Conservation (phyloP, 2,888 invertebrate genomes). For the Venusia cambrica region DNA sequence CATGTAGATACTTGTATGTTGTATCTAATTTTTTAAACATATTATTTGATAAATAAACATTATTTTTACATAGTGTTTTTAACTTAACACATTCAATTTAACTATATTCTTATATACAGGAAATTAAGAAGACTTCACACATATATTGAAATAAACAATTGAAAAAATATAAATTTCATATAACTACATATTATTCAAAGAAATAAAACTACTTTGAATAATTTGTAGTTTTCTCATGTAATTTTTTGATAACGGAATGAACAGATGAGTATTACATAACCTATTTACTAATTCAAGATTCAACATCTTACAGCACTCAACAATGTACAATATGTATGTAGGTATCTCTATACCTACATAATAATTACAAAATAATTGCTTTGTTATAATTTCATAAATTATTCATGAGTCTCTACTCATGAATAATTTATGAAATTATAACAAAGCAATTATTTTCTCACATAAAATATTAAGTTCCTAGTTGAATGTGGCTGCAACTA, state of each 20-base stretch:
- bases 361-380: constrained; percentile 1
- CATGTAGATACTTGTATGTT: constrained; percentile 26
- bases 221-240: too few relatives aligned
- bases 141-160: not conserved
- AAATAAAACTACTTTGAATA: too few relatives aligned
- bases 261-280: constrained; percentile 23
- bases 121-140: constrained; percentile 7
- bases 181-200: constrained; percentile 3
- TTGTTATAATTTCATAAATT: constrained; percentile 1
- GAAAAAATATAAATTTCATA: not conserved
- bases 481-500: too few relatives aligned
- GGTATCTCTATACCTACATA: too few relatives aligned
- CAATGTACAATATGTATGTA: too few relatives aligned
- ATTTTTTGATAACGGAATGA: constrained; percentile 26
- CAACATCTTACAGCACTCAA: too few relatives aligned
- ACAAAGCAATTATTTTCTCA: not conserved
- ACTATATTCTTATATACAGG: constrained; percentile 25
- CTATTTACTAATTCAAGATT: too few relatives aligned
- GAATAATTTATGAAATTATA: not conserved
- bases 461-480: too few relatives aligned
- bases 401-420: too few relatives aligned
- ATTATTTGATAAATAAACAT: constrained; percentile 49
- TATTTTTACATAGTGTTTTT: constrained; percentile 34
- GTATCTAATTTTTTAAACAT: constrained; percentile 37
- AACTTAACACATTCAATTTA: constrained; percentile 21